Conservation (phyloP, 2,888 invertebrate genomes). For the Hybos culiciformis region DNA sequence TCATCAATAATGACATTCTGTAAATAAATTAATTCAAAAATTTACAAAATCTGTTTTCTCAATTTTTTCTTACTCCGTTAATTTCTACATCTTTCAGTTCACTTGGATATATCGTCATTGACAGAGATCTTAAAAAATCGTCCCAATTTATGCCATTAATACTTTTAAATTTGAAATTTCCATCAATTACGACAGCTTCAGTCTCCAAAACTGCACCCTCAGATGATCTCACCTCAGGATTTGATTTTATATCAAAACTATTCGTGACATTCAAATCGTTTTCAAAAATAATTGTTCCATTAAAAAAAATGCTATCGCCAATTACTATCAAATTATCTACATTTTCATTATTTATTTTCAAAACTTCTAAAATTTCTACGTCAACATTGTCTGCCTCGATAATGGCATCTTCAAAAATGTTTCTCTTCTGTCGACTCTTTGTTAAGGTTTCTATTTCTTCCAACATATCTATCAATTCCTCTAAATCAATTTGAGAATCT, state of each 20-base stretch:
- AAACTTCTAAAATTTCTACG: not conserved
- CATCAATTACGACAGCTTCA: conserved; percentile 16
- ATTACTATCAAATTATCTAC: conserved; percentile 24
- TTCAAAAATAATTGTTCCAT: conserved; percentile 22
- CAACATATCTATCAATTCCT: conserved; percentile 17
- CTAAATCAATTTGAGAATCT: conserved; percentile 22
- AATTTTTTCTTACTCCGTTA: conserved; percentile 37
- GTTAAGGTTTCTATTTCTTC: conserved; percentile 20
- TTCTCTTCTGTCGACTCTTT: not conserved
- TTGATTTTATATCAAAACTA: conserved; percentile 8
- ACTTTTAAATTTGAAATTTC: conserved; percentile 24
- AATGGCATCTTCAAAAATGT: conserved; percentile 1
- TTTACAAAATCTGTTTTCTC: conserved; percentile 19
- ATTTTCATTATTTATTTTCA: conserved; percentile 22
- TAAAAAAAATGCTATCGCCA: conserved; percentile 20
- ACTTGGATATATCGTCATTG: conserved; percentile 34
- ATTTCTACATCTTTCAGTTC: conserved; percentile 34
- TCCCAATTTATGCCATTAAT: conserved; percentile 40
- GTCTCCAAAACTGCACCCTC: conserved; percentile 10
- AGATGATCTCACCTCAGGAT: conserved; percentile 8
- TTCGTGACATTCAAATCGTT: conserved; percentile 18
- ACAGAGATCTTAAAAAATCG: conserved; percentile 32
- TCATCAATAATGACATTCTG: conserved; percentile 34
- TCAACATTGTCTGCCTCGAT: conserved; percentile 12
- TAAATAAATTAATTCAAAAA: conserved; percentile 17